These are phyloP conservation scores for Altica lythri DNA, from an alignment of 2,888 invertebrate species.

Conservation along the genomic window DNA sequence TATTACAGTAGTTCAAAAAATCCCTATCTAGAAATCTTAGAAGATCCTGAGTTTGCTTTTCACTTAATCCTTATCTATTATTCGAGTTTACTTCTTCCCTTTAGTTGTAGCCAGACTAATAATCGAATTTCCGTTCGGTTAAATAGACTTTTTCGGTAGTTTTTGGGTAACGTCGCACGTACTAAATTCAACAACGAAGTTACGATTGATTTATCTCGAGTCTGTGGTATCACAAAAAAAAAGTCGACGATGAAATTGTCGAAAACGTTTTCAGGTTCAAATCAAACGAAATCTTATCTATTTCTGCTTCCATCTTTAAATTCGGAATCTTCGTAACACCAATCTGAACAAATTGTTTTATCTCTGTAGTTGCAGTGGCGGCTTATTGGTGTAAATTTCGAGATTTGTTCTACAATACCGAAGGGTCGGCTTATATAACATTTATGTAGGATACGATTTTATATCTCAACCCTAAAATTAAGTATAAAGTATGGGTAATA, in stretches of 20 bases:
- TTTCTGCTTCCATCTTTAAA: constrained; percentile 36
- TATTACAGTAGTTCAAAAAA: too few relatives aligned
- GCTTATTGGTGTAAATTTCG: constrained; percentile 6
- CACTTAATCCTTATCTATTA: too few relatives aligned
- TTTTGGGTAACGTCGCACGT: constrained; percentile 5
- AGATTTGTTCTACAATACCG: too few relatives aligned
- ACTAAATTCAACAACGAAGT: constrained; percentile 14
- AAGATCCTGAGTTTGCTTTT: too few relatives aligned
- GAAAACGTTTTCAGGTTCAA: constrained; percentile 25
- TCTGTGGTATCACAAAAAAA: constrained; percentile 33
- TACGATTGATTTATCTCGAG: constrained; percentile 33
- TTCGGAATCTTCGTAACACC: constrained; percentile 36
- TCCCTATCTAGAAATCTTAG: background rate
- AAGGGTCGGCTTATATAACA: too few relatives aligned
- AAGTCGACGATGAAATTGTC: constrained; percentile 35
- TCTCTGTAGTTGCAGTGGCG: constrained; percentile 18
- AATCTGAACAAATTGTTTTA: constrained; percentile 44
- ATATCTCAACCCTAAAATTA: too few relatives aligned
- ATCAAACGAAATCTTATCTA: constrained; percentile 35
- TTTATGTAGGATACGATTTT: too few relatives aligned
- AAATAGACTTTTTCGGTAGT: background rate
- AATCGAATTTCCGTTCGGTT: constrained; percentile 3
- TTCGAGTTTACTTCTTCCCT: too few relatives aligned
- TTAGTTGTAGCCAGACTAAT: too few relatives aligned
- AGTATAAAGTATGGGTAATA: too few relatives aligned